Evolutionary conservation across 2,888 invertebrate species (phyloP).

Genomic region (Ormyrus rosae): DNA sequence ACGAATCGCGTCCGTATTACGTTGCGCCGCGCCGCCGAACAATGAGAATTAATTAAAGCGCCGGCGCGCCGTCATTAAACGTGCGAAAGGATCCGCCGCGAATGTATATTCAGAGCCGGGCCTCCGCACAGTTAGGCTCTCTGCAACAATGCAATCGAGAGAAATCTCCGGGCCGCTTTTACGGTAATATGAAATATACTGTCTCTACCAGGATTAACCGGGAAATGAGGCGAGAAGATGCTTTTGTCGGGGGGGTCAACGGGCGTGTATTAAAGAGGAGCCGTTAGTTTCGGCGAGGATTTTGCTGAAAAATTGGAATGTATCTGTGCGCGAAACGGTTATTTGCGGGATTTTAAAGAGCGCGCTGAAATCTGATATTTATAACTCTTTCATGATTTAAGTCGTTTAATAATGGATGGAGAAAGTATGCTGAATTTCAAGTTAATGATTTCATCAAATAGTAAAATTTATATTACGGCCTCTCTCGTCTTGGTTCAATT

Average conservation of each 20-base stretch:
- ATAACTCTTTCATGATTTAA: no score
- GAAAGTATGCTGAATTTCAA: no score
- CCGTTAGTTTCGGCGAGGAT: no score
- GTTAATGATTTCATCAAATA: no score
- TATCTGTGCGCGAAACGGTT: no score
- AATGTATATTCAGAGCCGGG: neutral
- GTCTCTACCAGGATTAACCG: neutral
- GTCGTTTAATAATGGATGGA: no score
- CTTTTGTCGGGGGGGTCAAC: neutral
- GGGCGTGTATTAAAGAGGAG: no score
- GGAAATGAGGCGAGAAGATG: neutral
- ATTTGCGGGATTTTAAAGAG: no score
- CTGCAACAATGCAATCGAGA: slow-evolving; percentile 3
- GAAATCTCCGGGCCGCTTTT: slow-evolving; percentile 2
- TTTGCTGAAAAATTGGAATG: no score
- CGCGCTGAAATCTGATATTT: no score
- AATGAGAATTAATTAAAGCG: slow-evolving; percentile 34
- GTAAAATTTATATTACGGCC: no score
- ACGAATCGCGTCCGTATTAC: slow-evolving; percentile 4
- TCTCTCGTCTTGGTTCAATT: no score
- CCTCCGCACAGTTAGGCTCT: slow-evolving; percentile 1
- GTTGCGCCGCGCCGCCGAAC: slow-evolving; percentile 12
- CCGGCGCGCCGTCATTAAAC: neutral
- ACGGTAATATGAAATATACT: neutral
- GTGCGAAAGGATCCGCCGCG: neutral